A percentile compares a stretch with the other conserved stretches of the same genome.
phyloP scores from a whole-genome alignment of 1,140 invertebrate genomes.

The Laodelphax striatellus region DNA sequence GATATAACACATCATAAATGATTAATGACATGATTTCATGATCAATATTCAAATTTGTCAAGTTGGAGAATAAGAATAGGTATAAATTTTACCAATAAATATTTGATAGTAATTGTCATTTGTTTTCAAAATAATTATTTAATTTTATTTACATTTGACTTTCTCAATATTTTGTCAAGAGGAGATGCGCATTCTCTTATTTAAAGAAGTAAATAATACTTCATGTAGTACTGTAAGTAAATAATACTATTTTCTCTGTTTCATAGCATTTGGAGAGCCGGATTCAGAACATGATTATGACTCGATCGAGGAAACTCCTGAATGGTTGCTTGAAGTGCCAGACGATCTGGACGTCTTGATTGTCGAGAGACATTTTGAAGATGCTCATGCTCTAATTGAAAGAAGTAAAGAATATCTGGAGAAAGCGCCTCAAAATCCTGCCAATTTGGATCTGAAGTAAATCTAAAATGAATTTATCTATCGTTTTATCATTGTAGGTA shows the following conservation, averaged over 20 bases:
- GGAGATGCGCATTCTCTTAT: too few relatives aligned
- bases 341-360: slow-evolving; percentile 95
- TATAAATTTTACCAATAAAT: too few relatives aligned
- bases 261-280: slow-evolving; percentile 35
- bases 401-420: slow-evolving; percentile 47
- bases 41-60: too few relatives aligned
- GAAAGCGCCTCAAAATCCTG: slow-evolving; percentile 12
- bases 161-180: too few relatives aligned
- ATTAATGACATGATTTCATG: too few relatives aligned
- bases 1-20: too few relatives aligned
- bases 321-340: slow-evolving; percentile 84
- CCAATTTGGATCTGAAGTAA: slow-evolving; percentile 19
- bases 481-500: background rate
- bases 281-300: slow-evolving; percentile 39
- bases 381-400: slow-evolving; percentile 77
- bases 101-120: too few relatives aligned
- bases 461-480: background rate
- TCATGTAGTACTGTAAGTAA: background rate
- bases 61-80: too few relatives aligned
- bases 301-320: slow-evolving; percentile 39
- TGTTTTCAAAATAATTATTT: too few relatives aligned
- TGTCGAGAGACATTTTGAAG: slow-evolving; percentile 94
- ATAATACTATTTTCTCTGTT: slow-evolving; percentile 11
- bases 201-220: too few relatives aligned
- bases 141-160: too few relatives aligned